Percentiles rank a stretch among this genome's conserved stretches.
These are phyloP conservation scores for Pentalonia nigronervosa DNA, from an alignment of 1,140 invertebrate species.

Conservation along the genomic window DNA sequence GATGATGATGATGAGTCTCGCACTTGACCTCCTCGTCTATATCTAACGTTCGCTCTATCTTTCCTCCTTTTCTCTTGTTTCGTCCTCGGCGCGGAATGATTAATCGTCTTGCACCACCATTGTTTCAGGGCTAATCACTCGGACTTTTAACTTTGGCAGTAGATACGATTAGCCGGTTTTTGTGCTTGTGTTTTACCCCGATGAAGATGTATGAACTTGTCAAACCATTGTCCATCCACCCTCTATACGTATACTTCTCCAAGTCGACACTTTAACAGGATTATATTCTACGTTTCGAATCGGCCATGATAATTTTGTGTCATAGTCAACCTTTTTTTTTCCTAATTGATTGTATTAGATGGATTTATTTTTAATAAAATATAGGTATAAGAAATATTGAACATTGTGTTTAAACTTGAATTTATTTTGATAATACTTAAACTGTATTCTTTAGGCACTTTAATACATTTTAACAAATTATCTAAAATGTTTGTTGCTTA, in stretches of 20 bases:
- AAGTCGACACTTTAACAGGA: constrained; percentile 23
- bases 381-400: background rate
- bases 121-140: constrained; percentile 57
- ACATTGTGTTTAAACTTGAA: background rate
- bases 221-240: constrained; percentile 43
- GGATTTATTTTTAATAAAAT: background rate
- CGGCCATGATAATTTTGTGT: background rate
- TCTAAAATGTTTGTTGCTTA: background rate
- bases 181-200: constrained; percentile 46
- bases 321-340: background rate
- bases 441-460: background rate
- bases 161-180: constrained; percentile 56
- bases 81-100: constrained; percentile 22
- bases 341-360: background rate
- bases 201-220: constrained; percentile 57
- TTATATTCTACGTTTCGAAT: constrained; percentile 29
- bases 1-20: constrained; percentile 57
- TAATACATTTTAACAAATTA: background rate
- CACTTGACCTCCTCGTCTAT: constrained; percentile 39
- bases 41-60: constrained; percentile 30
- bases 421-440: background rate
- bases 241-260: background rate
- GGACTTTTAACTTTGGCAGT: constrained; percentile 57
- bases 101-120: constrained; percentile 52
- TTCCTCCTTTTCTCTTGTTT: background rate